phyloP scores from a whole-genome alignment of 2,113 vertebrate species.

The Mustelus asterias region DNA sequence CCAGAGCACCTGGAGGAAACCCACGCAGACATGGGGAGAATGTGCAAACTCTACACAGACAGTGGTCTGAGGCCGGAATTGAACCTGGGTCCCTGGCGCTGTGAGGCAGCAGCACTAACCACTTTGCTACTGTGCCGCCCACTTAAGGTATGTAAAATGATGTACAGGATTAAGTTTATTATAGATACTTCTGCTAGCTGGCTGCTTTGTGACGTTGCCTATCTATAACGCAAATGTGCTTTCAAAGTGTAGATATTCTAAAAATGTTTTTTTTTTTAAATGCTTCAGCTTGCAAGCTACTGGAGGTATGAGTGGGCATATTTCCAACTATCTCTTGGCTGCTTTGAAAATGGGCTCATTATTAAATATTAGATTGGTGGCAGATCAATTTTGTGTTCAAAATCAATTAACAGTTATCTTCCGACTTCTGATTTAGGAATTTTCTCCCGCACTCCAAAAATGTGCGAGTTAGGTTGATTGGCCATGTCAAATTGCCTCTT shows the following conservation, averaged over 20 bases:
- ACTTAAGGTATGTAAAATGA: neutral
- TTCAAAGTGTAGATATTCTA: neutral
- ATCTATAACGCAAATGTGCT: neutral
- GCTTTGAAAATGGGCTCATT: neutral
- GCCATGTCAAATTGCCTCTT: too few relatives aligned
- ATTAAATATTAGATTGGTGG: neutral
- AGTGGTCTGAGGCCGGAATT: too few relatives aligned
- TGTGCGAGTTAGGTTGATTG: too few relatives aligned
- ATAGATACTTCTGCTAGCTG: neutral
- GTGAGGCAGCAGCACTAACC: too few relatives aligned
- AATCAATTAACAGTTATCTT: neutral
- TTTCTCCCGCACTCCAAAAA: neutral
- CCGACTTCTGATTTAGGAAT: neutral
- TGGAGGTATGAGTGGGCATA: neutral
- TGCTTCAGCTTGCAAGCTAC: neutral
- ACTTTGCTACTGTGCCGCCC: too few relatives aligned
- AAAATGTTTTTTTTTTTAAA: neutral
- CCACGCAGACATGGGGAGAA: too few relatives aligned
- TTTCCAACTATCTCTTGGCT: neutral
- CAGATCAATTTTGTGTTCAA: neutral
- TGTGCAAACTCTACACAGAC: too few relatives aligned
- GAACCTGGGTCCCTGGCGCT: too few relatives aligned
- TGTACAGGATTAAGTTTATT: neutral
- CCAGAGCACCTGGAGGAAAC: too few relatives aligned
- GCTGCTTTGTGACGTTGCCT: neutral